Evolutionary conservation across 2,797 vertebrate genomes (phyloP).

Genomic region (Anniella stebbinsi): DNA sequence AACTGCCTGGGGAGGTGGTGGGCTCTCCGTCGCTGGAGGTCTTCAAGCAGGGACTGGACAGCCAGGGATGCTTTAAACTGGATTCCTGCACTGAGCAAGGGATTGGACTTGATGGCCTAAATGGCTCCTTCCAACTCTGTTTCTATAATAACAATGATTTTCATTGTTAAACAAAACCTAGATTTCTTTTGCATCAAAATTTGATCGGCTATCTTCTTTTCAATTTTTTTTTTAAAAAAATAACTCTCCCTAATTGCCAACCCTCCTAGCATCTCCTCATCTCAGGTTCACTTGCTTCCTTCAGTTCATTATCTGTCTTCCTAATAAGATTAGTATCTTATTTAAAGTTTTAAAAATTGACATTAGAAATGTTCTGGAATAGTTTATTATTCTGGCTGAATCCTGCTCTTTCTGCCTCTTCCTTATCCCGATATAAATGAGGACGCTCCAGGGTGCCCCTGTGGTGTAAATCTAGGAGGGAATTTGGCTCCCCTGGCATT

Average conservation of each 20-base stretch:
- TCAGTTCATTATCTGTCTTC: conserved; percentile 45
- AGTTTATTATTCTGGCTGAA: background rate
- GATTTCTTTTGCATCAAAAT: background rate
- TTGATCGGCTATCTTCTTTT: conserved; percentile 39
- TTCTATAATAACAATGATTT: background rate
- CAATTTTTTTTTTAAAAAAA: conserved; percentile 40
- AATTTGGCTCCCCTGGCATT: background rate
- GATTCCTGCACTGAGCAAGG: too few species aligned
- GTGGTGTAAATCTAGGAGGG: conserved; percentile 1
- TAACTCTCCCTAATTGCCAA: conserved; percentile 1
- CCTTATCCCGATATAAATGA: background rate
- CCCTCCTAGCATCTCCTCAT: background rate
- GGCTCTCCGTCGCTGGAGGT: too few species aligned
- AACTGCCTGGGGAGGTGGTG: too few species aligned
- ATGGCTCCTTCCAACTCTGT: too few species aligned
- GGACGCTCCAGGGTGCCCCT: background rate
- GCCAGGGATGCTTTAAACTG: too few species aligned
- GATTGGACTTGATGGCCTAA: too few species aligned
- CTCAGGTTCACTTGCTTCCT: conserved; percentile 20
- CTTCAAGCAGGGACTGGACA: too few species aligned
- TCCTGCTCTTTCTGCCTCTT: conserved; percentile 9
- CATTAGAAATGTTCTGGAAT: conserved; percentile 42
- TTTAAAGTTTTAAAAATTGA: conserved; percentile 47
- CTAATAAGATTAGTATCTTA: conserved; percentile 26
- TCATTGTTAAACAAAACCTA: background rate